These are phyloP conservation scores for Volucella inflata DNA, from an alignment of 2,888 invertebrate species.

Conservation along the genomic window DNA sequence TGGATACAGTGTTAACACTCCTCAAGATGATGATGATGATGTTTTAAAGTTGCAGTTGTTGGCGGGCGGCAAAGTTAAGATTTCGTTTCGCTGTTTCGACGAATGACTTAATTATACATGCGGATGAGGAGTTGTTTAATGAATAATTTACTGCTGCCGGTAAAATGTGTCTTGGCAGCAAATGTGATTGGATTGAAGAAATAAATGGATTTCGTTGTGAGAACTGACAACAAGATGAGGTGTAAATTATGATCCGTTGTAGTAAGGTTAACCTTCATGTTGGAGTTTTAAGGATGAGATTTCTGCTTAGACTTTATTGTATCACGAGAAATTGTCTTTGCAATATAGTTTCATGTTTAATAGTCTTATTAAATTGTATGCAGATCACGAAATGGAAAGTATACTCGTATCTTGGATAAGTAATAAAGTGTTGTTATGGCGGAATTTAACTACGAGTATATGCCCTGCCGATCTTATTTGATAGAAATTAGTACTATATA, in stretches of 20 bases:
- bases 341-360: constrained; percentile 23
- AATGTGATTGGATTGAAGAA: constrained; percentile 72
- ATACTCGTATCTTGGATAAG: background rate
- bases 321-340: constrained; percentile 24
- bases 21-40: constrained; percentile 46
- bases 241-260: constrained; percentile 64
- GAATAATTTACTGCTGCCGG: constrained; percentile 72
- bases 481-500: no score
- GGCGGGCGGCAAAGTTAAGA: constrained; percentile 50
- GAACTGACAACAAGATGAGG: constrained; percentile 69
- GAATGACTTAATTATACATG: constrained; percentile 73
- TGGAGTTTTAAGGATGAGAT: constrained; percentile 21
- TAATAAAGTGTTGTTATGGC: background rate
- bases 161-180: constrained; percentile 66
- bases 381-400: constrained; percentile 30
- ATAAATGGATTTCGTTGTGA: constrained; percentile 69
- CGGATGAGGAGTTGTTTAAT: constrained; percentile 72
- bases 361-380: constrained; percentile 19
- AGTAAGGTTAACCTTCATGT: constrained; percentile 43
- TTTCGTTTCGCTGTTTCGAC: constrained; percentile 61
- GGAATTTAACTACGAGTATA: no score
- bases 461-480: no score
- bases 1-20: background rate
- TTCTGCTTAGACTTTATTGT: constrained; percentile 20
- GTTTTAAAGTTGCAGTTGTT: constrained; percentile 20